Evolutionary conservation across 2,888 invertebrate genomes (phyloP).

Genomic region (Cerastoderma edule): DNA sequence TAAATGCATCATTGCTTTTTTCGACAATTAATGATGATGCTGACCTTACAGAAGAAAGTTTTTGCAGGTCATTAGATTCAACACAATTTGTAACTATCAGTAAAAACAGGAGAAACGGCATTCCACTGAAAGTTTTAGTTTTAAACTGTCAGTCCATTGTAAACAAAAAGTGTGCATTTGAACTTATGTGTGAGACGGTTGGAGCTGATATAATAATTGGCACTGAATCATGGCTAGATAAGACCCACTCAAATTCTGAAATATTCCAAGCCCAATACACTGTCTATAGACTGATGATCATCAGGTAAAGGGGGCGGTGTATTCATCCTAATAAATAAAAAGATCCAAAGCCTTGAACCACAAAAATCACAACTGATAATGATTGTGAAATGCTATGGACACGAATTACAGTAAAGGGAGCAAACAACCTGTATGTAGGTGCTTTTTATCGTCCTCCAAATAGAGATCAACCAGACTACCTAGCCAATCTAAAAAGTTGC

Average conservation of each 20-base stretch:
- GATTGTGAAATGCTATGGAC: conserved; percentile 22
- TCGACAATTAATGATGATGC: neutral
- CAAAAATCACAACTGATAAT: conserved; percentile 1
- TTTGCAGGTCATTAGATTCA: neutral
- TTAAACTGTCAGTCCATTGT: conserved; percentile 30
- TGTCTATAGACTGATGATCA: conserved; percentile 2
- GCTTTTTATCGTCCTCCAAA: conserved; percentile 28
- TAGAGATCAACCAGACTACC: conserved; percentile 3
- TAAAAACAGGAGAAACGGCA: neutral
- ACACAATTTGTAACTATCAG: neutral
- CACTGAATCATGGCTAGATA: conserved; percentile 21
- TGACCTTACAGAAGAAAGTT: neutral
- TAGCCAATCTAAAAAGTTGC: conserved; percentile 17
- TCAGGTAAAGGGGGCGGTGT: neutral
- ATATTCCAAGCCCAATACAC: neutral
- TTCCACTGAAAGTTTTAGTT: conserved; percentile 18
- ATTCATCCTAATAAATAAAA: too few relatives aligned
- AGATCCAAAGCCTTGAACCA: conserved; percentile 6
- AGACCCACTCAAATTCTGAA: conserved; percentile 7
- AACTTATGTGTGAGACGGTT: conserved; percentile 15
- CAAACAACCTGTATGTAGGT: conserved; percentile 19
- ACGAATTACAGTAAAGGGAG: conserved; percentile 15
- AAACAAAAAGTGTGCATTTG: conserved; percentile 16
- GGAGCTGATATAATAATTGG: conserved; percentile 31
- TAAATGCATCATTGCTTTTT: too few relatives aligned